A percentile compares a stretch with the other conserved stretches of the same genome.
phyloP scores from a whole-genome alignment of 2,113 vertebrate species.

The Jacana jacana region DNA sequence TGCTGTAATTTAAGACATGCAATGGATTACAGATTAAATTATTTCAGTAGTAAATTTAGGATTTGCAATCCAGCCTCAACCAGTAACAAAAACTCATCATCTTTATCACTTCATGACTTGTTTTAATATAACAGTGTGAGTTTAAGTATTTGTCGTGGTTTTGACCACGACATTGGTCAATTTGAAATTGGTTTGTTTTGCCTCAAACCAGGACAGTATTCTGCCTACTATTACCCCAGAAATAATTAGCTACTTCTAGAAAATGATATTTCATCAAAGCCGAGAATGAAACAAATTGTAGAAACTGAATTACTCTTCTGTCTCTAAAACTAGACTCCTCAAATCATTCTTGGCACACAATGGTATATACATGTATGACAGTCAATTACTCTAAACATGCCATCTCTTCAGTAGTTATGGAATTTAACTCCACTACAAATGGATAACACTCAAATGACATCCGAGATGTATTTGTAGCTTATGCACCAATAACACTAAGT shows the following conservation, averaged over 20 bases:
- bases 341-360: neutral
- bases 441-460: neutral
- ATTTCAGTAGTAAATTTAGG: neutral
- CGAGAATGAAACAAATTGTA: neutral
- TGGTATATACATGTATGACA: fast-evolving
- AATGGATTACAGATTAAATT: fast-evolving
- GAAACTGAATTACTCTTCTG: neutral
- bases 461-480: neutral
- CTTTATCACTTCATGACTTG: neutral
- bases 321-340: neutral
- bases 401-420: neutral
- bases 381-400: neutral
- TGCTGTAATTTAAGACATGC: neutral
- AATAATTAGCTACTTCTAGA: neutral
- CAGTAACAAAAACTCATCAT: neutral
- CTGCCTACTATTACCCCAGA: neutral
- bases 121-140: neutral
- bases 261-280: neutral
- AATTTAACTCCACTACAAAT: neutral
- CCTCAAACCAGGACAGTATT: too few relatives aligned
- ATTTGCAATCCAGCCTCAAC: neutral
- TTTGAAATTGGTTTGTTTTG: too few relatives aligned
- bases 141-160: too few relatives aligned
- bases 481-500: neutral
- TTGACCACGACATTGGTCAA: too few relatives aligned